Conservation (phyloP, 2,888 invertebrate genomes). For the Lepidochitona cinerea region DNA sequence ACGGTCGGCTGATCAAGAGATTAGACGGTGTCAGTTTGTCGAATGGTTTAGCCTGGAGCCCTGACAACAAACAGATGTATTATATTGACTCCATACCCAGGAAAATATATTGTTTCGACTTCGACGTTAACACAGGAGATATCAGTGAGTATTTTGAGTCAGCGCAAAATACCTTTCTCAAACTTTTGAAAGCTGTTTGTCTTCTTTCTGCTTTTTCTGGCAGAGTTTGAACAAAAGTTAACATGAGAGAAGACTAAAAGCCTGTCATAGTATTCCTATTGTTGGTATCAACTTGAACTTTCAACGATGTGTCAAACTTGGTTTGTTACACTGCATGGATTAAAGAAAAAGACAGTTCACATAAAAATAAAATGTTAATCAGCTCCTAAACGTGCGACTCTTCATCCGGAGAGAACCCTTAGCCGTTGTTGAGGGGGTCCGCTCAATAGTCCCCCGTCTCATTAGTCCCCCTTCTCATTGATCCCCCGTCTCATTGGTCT, state of each 20-base stretch:
- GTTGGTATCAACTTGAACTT: neutral
- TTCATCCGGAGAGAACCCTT: no score
- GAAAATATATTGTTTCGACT: slow-evolving; percentile 81
- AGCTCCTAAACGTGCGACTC: no score
- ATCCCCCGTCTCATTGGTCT: no score
- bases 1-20: slow-evolving; percentile 37
- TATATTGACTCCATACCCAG: slow-evolving; percentile 83
- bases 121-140: slow-evolving; percentile 76
- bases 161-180: no score
- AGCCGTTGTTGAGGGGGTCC: no score
- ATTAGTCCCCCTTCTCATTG: no score
- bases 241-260: no score
- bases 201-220: neutral
- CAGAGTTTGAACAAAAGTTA: no score
- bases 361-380: neutral
- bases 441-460: no score
- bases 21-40: slow-evolving; percentile 73
- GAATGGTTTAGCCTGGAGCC: slow-evolving; percentile 85
- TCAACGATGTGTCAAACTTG: neutral
- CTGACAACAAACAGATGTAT: slow-evolving; percentile 80
- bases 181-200: neutral
- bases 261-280: neutral
- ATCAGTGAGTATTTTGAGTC: slow-evolving; percentile 76
- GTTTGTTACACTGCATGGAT: neutral
- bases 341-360: neutral